A percentile compares a stretch with the other conserved stretches of the same genome.
Evolutionary conservation across 2,113 vertebrate species (phyloP).

Genomic region (Thermophis baileyi): DNA sequence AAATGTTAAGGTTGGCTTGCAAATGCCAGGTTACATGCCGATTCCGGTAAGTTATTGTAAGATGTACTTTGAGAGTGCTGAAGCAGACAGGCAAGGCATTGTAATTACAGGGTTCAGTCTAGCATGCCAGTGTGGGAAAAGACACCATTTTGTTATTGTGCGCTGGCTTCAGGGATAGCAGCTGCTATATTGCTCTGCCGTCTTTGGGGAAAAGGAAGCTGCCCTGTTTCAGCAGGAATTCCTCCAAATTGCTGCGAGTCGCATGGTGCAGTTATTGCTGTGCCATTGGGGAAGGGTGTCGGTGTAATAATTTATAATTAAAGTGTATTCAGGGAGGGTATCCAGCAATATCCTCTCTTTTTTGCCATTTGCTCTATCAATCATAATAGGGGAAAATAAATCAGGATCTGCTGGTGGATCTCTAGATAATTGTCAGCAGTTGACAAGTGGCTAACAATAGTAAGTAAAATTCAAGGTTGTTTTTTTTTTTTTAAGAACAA

Average conservation of each 20-base stretch:
- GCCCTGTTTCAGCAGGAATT: conserved; percentile 14
- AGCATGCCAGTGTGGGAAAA: background rate
- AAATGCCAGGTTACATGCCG: background rate
- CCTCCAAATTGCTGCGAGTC: conserved; percentile 10
- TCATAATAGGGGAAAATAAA: background rate
- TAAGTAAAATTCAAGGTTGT: background rate
- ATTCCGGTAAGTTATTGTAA: conserved; percentile 4
- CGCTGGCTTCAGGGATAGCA: conserved; percentile 6
- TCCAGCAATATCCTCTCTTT: background rate
- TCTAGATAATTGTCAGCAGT: background rate
- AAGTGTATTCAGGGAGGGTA: background rate
- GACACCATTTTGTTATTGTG: conserved; percentile 10
- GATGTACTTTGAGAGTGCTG: background rate
- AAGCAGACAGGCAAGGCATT: conserved; percentile 4
- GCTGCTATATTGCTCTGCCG: conserved; percentile 24
- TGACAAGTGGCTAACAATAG: background rate
- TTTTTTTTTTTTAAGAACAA: background rate
- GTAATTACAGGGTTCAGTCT: conserved; percentile 12
- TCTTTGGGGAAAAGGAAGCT: conserved; percentile 16
- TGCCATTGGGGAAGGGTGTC: background rate
- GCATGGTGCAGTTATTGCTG: conserved; percentile 12
- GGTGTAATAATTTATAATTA: background rate
- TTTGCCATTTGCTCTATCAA: background rate
- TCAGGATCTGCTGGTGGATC: background rate
- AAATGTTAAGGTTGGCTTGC: conserved; percentile 18